Evolutionary conservation across 2,888 invertebrate species (phyloP).

Genomic region (Cryptocephalus primarius): DNA sequence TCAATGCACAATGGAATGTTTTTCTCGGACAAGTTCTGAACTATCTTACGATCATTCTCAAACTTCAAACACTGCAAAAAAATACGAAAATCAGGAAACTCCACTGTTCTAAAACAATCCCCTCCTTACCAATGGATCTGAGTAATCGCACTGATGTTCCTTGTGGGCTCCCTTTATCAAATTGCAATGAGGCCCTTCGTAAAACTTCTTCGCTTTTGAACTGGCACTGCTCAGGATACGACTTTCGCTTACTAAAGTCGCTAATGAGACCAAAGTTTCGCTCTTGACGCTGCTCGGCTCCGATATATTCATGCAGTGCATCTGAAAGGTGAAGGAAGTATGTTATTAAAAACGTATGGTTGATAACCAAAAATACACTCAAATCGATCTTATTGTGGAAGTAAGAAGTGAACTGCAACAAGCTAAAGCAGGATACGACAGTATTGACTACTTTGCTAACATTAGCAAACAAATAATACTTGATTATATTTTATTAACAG

Average conservation of each 20-base stretch:
- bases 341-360: no score
- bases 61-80: constrained; percentile 44
- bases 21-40: constrained; percentile 57
- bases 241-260: constrained; percentile 36
- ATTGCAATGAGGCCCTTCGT: constrained; percentile 57
- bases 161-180: constrained; percentile 35
- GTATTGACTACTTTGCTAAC: no score
- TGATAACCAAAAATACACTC: no score
- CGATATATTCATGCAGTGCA: constrained; percentile 25
- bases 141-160: constrained; percentile 41
- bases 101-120: no score
- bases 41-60: constrained; percentile 41
- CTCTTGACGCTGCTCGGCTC: constrained; percentile 26
- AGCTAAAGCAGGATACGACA: no score
- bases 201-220: constrained; percentile 43
- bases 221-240: constrained; percentile 26
- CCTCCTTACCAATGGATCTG: constrained; percentile 40
- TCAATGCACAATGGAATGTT: constrained; percentile 69
- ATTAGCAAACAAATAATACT: no score
- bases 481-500: no score
- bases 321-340: constrained; percentile 23
- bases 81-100: not conserved
- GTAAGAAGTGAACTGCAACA: no score
- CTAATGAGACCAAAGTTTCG: constrained; percentile 33
- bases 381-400: no score